Evolutionary conservation across 35 echinoderm and acorn worm species (phyloP), one percentile per base, ranked within the genome.

Genomic region (Stichopus chloronotus): DNA sequence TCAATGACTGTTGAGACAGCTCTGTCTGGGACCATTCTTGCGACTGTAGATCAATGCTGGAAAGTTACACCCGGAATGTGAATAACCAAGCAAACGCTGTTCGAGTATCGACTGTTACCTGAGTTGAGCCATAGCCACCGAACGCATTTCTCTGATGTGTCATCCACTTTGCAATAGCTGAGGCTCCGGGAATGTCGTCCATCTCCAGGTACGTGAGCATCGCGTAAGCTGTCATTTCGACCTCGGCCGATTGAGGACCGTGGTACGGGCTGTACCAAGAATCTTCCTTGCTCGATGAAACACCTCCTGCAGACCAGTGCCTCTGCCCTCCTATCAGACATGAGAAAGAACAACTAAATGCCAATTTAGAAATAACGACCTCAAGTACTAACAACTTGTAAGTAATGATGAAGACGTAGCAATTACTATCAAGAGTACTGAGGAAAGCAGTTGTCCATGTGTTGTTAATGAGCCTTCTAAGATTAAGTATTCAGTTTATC

Each of bases 171-270:
- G 92, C 92, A 4, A 95, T 83, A 5, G 58, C 17, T 0, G 89
- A 22, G 21, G 91, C 92, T 9, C 54, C 88, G 0, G 68, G 60
- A 4, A 86, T 19, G 24, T 95, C 92, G 65, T 87, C 84, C 87
- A 57, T 87, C 13, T 93, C 79, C 65, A 98, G 58, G 63, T 98
- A 95, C 0, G 89, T 83, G 60, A 99, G 83, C 19, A 95, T 22
- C 9, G 86, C 95, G 65, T 96, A 96, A 5, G 91, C 93, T 7
- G 95, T 99, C 93, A 96, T 99, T 74, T 99, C 97, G 4, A 99
- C 92, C 12, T 94, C 92, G 7, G 72, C 24, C 0, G 97, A 94
- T 0, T 84, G 96, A 19, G 96, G 96, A 59, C 90, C 85, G 57
- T 83, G 93, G 69, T 94, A 94, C 6, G 69, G 76, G 17, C 84